phyloP scores from a whole-genome alignment of 53 echinoderm and acorn worm genomes.

The Temnopleurus reevesii region DNA sequence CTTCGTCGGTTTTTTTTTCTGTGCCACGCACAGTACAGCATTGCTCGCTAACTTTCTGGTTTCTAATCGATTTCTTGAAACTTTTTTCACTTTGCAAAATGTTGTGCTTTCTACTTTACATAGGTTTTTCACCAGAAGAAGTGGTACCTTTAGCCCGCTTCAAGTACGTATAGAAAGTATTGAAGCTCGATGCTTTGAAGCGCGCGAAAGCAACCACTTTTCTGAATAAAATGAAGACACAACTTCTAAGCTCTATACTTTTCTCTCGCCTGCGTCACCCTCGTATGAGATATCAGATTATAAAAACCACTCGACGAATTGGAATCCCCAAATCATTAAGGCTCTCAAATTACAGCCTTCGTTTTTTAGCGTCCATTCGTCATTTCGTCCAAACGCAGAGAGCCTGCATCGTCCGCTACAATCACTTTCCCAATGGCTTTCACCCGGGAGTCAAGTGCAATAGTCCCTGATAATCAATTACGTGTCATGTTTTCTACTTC shows the following conservation, averaged over 20 bases:
- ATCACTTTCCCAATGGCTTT: slow-evolving; percentile 5
- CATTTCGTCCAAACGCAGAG: not conserved
- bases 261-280: not conserved
- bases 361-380: not conserved
- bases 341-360: slow-evolving; percentile 16
- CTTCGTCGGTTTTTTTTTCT: too few species aligned
- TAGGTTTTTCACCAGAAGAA: too few species aligned
- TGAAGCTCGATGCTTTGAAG: too few species aligned
- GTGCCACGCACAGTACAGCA: too few species aligned
- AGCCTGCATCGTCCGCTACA: not conserved
- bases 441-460: slow-evolving; percentile 3
- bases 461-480: slow-evolving; percentile 42
- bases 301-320: slow-evolving; percentile 29
- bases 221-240: too few species aligned
- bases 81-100: not conserved
- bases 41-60: not conserved
- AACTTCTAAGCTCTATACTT: not conserved
- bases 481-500: slow-evolving; percentile 10
- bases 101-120: not conserved
- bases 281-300: slow-evolving; percentile 6
- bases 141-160: too few species aligned
- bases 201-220: too few species aligned
- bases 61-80: not conserved
- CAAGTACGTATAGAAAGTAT: too few species aligned
- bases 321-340: slow-evolving; percentile 13